A percentile compares a stretch with the other conserved stretches of the same genome.
phyloP scores from a whole-genome alignment of 1,140 invertebrate genomes.

The Euschistus heros region DNA sequence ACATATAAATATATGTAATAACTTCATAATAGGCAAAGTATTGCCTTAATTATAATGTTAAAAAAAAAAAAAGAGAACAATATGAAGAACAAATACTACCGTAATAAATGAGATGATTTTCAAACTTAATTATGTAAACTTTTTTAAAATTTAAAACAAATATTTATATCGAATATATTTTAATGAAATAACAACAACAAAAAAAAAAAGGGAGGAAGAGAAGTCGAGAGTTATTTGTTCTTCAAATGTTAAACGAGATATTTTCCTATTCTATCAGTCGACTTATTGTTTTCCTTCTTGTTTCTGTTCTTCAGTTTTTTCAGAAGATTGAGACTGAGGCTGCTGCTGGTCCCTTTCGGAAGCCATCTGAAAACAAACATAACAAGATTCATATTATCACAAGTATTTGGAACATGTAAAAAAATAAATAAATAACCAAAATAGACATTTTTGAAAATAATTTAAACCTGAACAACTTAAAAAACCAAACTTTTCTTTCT shows the following conservation, averaged over 20 bases:
- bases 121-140: neutral
- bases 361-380: neutral
- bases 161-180: neutral
- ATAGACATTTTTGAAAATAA: neutral
- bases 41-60: too few species aligned
- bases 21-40: too few species aligned
- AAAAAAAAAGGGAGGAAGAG: neutral
- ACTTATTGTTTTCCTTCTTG: constrained; percentile 13
- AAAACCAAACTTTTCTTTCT: neutral
- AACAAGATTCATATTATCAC: neutral
- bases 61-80: neutral
- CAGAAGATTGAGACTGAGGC: neutral
- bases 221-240: neutral
- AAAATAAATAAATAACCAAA: neutral
- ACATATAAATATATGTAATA: too few species aligned
- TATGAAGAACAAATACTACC: neutral
- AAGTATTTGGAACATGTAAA: neutral
- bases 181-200: neutral
- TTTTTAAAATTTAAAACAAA: neutral
- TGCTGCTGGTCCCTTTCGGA: constrained; percentile 2
- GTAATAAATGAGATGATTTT: neutral
- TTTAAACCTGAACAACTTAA: neutral
- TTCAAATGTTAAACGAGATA: constrained; percentile 7
- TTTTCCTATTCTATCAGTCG: neutral
- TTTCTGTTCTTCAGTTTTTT: neutral